These are phyloP conservation scores for Spodoptera exigua DNA, from an alignment of 2,888 invertebrate genomes.

Conservation along the genomic window DNA sequence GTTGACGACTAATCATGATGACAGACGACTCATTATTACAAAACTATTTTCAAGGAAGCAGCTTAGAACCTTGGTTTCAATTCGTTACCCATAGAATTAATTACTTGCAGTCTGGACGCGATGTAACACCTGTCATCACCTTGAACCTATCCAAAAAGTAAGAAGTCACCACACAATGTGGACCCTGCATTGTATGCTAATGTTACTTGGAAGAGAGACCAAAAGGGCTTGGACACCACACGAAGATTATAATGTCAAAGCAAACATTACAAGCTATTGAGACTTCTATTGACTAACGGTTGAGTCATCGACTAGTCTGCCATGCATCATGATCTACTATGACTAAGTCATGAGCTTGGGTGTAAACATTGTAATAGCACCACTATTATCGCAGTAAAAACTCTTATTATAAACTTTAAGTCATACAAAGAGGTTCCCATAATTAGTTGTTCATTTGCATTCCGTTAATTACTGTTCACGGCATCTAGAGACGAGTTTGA, in stretches of 20 bases:
- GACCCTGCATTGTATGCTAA: conserved; percentile 47
- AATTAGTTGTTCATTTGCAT: conserved; percentile 13
- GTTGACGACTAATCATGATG: not conserved
- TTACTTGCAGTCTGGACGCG: conserved; percentile 22
- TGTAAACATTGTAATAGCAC: conserved; percentile 47
- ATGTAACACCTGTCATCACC: conserved; percentile 23
- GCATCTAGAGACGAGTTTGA: not conserved
- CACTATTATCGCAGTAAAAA: conserved; percentile 41
- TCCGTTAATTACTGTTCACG: not conserved
- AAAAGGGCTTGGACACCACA: conserved; percentile 11
- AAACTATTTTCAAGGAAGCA: conserved; percentile 9
- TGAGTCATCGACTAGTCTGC: conserved; percentile 41
- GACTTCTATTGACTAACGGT: conserved; percentile 20
- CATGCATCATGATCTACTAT: conserved; percentile 36
- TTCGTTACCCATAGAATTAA: conserved; percentile 28
- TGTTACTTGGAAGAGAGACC: conserved; percentile 27
- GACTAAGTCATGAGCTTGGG: conserved; percentile 45
- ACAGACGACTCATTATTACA: not conserved
- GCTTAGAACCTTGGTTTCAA: conserved; percentile 19
- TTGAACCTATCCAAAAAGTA: conserved; percentile 46
- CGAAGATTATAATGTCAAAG: conserved; percentile 26
- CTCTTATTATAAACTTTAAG: conserved; percentile 17
- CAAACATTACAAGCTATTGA: conserved; percentile 21
- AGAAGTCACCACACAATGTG: conserved; percentile 16
- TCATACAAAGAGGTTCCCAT: conserved; percentile 34